These are phyloP conservation scores for Hyles lineata DNA, from an alignment of 2,888 invertebrate genomes.

Conservation along the genomic window DNA sequence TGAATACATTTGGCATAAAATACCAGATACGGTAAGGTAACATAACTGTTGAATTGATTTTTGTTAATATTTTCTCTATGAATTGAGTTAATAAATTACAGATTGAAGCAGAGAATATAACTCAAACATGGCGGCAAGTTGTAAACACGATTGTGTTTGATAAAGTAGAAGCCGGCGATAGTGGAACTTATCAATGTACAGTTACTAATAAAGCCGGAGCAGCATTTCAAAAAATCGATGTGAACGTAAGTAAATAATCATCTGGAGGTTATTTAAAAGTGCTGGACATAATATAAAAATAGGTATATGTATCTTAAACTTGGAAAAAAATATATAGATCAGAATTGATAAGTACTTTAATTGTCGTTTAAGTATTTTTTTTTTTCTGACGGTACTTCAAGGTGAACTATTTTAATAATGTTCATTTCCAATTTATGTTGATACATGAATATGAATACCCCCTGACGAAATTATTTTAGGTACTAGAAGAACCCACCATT, in stretches of 20 bases:
- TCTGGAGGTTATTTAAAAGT: slow-evolving; percentile 2
- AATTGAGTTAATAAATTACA: slow-evolving; percentile 1
- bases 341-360: no score
- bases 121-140: slow-evolving; percentile 53
- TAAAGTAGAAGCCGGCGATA: slow-evolving; percentile 54
- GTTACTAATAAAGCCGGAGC: slow-evolving; percentile 64
- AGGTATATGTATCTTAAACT: no score
- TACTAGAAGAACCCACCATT: slow-evolving; percentile 62
- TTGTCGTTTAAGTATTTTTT: no score
- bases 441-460: no score
- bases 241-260: slow-evolving; percentile 55
- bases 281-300: no score
- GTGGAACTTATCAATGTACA: slow-evolving; percentile 67
- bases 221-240: slow-evolving; percentile 48
- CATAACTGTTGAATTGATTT: background rate
- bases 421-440: no score
- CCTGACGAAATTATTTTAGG: slow-evolving; percentile 49
- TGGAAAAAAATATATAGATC: no score
- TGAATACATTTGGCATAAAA: slow-evolving; percentile 63
- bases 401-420: no score
- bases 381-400: no score
- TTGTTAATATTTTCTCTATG: background rate
- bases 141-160: slow-evolving; percentile 61
- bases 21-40: slow-evolving; percentile 48
- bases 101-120: slow-evolving; percentile 35